Evolutionary conservation across 1,140 invertebrate species (phyloP).

Genomic region (Pissodes strobi): DNA sequence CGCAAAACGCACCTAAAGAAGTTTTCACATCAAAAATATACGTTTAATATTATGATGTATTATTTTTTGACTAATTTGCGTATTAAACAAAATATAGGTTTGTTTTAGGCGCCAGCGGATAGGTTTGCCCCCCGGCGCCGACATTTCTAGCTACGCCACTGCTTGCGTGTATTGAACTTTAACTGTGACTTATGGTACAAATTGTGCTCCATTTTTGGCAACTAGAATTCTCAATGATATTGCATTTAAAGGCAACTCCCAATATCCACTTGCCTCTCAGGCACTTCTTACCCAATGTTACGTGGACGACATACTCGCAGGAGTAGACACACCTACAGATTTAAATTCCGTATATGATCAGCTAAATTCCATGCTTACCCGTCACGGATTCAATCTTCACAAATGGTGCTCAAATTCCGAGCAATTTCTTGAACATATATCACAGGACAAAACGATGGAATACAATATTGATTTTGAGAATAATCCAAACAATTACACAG

Average conservation of each 20-base stretch:
- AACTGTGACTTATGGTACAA: constrained; percentile 21
- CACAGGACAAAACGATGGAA: no score
- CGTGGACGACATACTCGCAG: constrained; percentile 38
- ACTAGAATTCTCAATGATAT: constrained; percentile 13
- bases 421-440: not conserved
- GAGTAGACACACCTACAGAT: not conserved
- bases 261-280: constrained; percentile 31
- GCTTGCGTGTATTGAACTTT: constrained; percentile 16
- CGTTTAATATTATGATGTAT: no score
- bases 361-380: constrained; percentile 1
- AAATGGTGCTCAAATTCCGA: constrained; percentile 15
- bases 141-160: no score
- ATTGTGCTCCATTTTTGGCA: no score
- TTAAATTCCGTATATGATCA: constrained; percentile 1
- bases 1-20: no score
- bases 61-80: no score
- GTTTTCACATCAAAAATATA: no score
- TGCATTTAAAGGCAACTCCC: constrained; percentile 7
- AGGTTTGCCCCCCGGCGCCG: no score
- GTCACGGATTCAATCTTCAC: constrained; percentile 18
- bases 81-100: no score
- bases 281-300: constrained; percentile 32
- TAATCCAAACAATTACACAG: no score
- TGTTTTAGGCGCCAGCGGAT: no score
- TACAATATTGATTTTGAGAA: no score